Conservation (phyloP, 2,797 vertebrate species). For the Chaetodon trifasciatus region DNA sequence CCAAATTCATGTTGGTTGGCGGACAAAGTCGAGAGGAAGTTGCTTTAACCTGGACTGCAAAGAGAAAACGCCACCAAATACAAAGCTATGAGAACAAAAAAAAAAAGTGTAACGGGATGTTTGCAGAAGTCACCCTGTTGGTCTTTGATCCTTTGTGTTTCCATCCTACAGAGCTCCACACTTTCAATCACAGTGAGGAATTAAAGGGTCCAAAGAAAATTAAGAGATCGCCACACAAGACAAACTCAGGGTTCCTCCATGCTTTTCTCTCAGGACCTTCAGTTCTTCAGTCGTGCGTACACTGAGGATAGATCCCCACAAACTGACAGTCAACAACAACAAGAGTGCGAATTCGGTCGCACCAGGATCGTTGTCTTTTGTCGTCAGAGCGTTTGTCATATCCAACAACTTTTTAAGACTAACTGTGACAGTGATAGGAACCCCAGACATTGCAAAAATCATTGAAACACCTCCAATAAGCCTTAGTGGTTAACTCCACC, state of each 20-base stretch:
- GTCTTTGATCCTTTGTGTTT: slow-evolving; percentile 33
- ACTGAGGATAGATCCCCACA: background rate
- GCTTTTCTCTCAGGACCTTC: background rate
- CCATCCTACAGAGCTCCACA: slow-evolving; percentile 42
- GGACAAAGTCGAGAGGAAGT: slow-evolving; percentile 6
- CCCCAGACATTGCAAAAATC: slow-evolving; percentile 24
- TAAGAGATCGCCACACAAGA: slow-evolving; percentile 39
- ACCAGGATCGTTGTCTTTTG: background rate
- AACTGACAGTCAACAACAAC: background rate
- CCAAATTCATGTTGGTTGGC: slow-evolving; percentile 9
- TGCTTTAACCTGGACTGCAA: slow-evolving; percentile 18
- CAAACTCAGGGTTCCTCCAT: slow-evolving; percentile 8
- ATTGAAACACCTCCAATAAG: background rate
- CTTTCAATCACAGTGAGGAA: slow-evolving; percentile 54
- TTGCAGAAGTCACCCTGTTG: slow-evolving; percentile 39
- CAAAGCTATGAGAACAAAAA: slow-evolving; percentile 9
- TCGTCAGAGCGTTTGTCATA: background rate
- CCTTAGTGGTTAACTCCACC: slow-evolving; percentile 42
- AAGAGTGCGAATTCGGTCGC: background rate
- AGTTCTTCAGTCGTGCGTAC: background rate
- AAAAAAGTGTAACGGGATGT: slow-evolving; percentile 18
- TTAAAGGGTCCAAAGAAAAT: slow-evolving; percentile 54
- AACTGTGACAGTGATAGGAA: slow-evolving; percentile 14
- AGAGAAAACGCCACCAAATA: slow-evolving; percentile 14
- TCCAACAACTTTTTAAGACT: slow-evolving; percentile 42